These are phyloP conservation scores for Synergus gifuensis DNA, from an alignment of 2,888 invertebrate genomes.

Conservation along the genomic window DNA sequence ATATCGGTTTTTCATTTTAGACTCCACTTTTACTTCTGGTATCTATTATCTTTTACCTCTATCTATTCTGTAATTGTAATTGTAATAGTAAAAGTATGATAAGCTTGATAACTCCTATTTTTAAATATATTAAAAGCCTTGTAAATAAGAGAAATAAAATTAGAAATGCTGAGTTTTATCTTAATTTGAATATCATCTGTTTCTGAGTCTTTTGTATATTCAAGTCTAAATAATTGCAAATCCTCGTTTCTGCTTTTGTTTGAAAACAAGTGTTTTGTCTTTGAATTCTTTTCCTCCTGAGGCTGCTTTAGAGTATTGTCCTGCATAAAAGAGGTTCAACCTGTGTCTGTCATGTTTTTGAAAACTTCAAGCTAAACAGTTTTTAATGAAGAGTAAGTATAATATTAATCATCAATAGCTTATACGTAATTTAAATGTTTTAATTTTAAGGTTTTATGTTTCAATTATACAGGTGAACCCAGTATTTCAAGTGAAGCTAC, in stretches of 20 bases:
- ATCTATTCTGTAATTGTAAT: too few species aligned
- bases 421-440: slow-evolving; percentile 27
- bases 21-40: slow-evolving; percentile 13
- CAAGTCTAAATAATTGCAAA: background rate
- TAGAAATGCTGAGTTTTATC: background rate
- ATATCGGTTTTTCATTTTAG: slow-evolving; percentile 10
- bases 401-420: slow-evolving; percentile 27
- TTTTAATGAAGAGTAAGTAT: slow-evolving; percentile 41
- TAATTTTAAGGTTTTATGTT: background rate
- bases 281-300: background rate
- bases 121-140: background rate
- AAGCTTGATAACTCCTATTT: background rate
- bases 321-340: background rate
- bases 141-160: slow-evolving; percentile 2
- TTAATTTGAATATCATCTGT: background rate
- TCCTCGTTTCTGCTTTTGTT: background rate
- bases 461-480: slow-evolving; percentile 43
- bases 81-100: background rate
- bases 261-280: slow-evolving; percentile 22
- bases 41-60: too few species aligned
- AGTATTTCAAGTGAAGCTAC: slow-evolving; percentile 45
- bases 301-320: background rate
- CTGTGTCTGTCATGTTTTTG: background rate
- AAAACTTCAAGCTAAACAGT: slow-evolving; percentile 42
- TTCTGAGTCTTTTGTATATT: background rate